Conservation (phyloP, 2,797 vertebrate genomes). For the Hyperoplus immaculatus region DNA sequence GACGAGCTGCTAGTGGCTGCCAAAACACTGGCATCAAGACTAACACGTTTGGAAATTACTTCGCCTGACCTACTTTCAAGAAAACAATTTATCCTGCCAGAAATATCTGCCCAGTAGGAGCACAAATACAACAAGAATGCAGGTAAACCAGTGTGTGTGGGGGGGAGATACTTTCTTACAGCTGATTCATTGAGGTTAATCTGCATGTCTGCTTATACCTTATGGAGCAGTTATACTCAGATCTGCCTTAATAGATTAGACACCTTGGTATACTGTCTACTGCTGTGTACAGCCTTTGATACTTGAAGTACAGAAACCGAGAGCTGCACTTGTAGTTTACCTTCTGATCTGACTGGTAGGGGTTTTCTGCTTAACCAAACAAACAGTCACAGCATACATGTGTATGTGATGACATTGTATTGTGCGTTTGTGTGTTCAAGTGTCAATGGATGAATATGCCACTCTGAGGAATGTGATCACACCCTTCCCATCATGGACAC, state of each 20-base stretch:
- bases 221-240: neutral
- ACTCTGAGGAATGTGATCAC: conserved; percentile 4
- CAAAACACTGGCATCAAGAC: conserved; percentile 1
- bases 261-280: neutral
- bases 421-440: conserved; percentile 2
- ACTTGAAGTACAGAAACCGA: neutral
- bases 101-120: neutral
- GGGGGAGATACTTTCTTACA: neutral
- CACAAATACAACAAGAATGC: neutral
- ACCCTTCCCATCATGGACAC: neutral
- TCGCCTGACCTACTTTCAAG: neutral
- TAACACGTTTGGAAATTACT: neutral
- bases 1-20: neutral
- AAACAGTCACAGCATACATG: neutral
- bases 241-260: neutral
- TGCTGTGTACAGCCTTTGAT: neutral
- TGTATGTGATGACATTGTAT: neutral
- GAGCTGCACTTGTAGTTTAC: neutral
- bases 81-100: neutral
- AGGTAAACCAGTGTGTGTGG: neutral
- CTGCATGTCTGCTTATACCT: neutral
- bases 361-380: neutral
- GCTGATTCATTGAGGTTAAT: neutral
- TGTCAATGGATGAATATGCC: neutral
- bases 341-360: neutral